Evolutionary conservation across 2,888 invertebrate species (phyloP), one percentile per base, ranked within the genome.

Genomic region (Mythimna ferrago): DNA sequence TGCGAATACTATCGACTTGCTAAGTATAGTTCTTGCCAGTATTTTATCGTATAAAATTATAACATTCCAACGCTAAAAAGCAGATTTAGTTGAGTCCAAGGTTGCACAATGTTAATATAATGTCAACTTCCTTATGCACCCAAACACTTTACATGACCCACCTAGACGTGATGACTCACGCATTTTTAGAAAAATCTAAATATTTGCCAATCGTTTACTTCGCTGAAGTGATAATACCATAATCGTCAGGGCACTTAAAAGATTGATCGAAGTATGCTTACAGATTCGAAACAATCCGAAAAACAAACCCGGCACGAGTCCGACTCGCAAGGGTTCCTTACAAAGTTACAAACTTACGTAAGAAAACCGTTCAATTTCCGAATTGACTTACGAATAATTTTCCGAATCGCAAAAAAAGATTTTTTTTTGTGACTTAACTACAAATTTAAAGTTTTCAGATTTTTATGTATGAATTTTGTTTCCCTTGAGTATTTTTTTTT

Each of bases 91-190:
- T 16, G 60, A 72, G 56, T 51, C n/a, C 80, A 85, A 80, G 74
- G 83, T 66, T 71, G 54, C 21, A 44, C 71, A 74, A 76, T 73
- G 66, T 70, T 72, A 72, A 82, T 73, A 21, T 66, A 73, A 78
- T 77, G 73, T 78, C 78, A 82, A 86, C 76, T 82, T 85, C 85
- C 85, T 82, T 72, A 82, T 78, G 85, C 83, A 83, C 72, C 71
- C 61, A 67, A 77, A 78, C 60, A 78, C 66, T 80, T 80, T 51
- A 51, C 65, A 61, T 73, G 69, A 75, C 75, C 73, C 71, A 56
- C 56, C 68, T 73, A 68, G 35, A 75, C 2, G 41, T 57, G 72
- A 81, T 81, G 78, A 81, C 66, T 85, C 78, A 83, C 70, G 32
- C 44, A 63, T 61, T 67, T 76, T 44, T 57, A 41, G 56, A 66